Evolutionary conservation across 53 echinoderm and acorn worm genomes (phyloP), one percentile per base, ranked within the genome.

Genomic region (Echinarachnius parma): DNA sequence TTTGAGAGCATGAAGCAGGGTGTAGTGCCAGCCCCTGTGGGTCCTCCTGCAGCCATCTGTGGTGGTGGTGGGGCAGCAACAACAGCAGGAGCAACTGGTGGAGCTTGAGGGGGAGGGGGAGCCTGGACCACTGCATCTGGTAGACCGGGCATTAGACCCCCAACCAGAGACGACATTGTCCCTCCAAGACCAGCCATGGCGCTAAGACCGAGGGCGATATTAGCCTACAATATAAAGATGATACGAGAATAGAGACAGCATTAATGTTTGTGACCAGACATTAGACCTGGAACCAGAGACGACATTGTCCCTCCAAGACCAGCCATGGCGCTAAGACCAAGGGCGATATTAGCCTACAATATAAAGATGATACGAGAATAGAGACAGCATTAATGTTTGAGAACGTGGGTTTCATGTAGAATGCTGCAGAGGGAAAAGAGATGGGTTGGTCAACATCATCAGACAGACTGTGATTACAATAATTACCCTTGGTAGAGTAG

Each of bases 1-100:
- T 96, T 96, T 34, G 96, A 90, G 61, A 96, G 88, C 82, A 96
- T 81, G 75, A 96, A 96, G 62, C 87, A 84, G 23, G 96, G 78
- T 48, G 96, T 91, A 42, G 85, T 82, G 27, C 80, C 46, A 7
- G 75, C 79, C 32, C 70, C 78, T 15, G 60, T 61, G 15, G 77
- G 39, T 4, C 60, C 64, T 15, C 78, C 64, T 21, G 83, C 58
- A 28, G 85, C 13, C 22, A 27, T 19, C 28, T 16, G 65, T 18
- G 18, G 15, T 46, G 18, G 18, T 18, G 47, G 47, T n/a, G 59
- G 33, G 14, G 39, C 19, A 23, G 80, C 34, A 31, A 56, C 74
- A 18, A 10, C 60, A n/a, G 48, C 32, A n/a, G n/a, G n/a, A n/a
- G n/a, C n/a, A n/a, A n/a, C n/a, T n/a, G n/a, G n/a, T n/a, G n/a